phyloP scores from a whole-genome alignment of 2,888 invertebrate genomes.

The Conomelus anceps region DNA sequence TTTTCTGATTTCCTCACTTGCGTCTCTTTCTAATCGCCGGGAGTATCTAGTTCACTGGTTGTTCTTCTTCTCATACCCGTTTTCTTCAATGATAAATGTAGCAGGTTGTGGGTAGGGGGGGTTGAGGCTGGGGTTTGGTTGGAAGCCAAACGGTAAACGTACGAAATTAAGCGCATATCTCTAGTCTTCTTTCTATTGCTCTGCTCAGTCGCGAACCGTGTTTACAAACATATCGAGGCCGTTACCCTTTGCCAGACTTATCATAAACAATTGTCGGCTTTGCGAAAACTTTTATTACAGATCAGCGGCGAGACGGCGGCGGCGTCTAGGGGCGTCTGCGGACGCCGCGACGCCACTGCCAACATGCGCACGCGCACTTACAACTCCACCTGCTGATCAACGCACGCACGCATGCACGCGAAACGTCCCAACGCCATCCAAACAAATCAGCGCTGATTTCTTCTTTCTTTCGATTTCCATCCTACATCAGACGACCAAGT shows the following conservation, averaged over 20 bases:
- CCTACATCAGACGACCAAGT: neutral
- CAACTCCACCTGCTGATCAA: neutral
- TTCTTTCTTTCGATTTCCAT: neutral
- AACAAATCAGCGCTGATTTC: neutral
- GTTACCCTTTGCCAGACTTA: conserved; percentile 3
- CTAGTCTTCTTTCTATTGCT: neutral
- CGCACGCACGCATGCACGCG: neutral
- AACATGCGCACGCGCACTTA: neutral
- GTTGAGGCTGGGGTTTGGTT: neutral
- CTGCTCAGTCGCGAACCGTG: neutral
- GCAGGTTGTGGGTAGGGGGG: neutral
- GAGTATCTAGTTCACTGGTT: neutral
- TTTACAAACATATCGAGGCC: conserved; percentile 3
- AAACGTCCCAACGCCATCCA: too few species aligned
- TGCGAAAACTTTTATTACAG: conserved; percentile 9
- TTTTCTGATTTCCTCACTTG: neutral
- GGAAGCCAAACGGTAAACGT: neutral
- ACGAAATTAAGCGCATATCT: conserved; percentile 2
- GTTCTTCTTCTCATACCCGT: neutral
- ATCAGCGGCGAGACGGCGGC: conserved; percentile 5
- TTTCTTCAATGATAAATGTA: neutral
- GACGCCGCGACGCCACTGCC: neutral
- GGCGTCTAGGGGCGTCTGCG: too few species aligned
- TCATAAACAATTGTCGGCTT: conserved; percentile 7
- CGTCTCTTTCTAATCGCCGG: neutral